These are phyloP conservation scores for Ips typographus DNA, from an alignment of 1,140 invertebrate genomes.

Conservation along the genomic window DNA sequence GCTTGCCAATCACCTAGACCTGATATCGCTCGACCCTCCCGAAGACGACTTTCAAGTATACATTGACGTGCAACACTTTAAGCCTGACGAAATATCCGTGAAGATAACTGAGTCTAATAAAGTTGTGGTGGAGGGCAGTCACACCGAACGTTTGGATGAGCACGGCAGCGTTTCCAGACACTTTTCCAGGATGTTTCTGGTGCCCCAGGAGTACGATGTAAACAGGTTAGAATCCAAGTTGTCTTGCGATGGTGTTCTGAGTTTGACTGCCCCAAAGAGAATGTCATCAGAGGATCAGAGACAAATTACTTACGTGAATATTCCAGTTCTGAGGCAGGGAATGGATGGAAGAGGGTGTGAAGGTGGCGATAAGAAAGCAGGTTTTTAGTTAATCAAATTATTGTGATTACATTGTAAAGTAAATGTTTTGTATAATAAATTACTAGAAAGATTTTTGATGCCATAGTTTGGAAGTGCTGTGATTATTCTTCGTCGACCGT, in stretches of 20 bases:
- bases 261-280: conserved; percentile 60
- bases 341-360: not conserved
- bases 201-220: conserved; percentile 67
- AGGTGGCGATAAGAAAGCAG: not conserved
- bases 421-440: not conserved
- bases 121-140: not conserved
- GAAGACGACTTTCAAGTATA: not conserved
- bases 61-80: conserved; percentile 13
- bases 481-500: too few species aligned
- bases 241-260: conserved; percentile 73
- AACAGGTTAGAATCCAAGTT: conserved; percentile 66
- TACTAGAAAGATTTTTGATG: not conserved
- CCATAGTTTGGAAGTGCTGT: not conserved
- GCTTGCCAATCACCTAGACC: not conserved
- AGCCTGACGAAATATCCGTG: conserved; percentile 12
- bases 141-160: not conserved
- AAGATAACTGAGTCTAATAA: not conserved
- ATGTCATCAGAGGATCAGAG: not conserved
- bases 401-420: not conserved
- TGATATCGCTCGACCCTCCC: not conserved
- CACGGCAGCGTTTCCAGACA: conserved; percentile 53
- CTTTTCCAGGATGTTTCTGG: conserved; percentile 67
- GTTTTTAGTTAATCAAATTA: not conserved
- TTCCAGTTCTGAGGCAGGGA: not conserved
- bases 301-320: conserved; percentile 4